These are phyloP conservation scores for Marmota monax DNA, from an alignment of 2,113 vertebrate genomes.

Conservation along the genomic window DNA sequence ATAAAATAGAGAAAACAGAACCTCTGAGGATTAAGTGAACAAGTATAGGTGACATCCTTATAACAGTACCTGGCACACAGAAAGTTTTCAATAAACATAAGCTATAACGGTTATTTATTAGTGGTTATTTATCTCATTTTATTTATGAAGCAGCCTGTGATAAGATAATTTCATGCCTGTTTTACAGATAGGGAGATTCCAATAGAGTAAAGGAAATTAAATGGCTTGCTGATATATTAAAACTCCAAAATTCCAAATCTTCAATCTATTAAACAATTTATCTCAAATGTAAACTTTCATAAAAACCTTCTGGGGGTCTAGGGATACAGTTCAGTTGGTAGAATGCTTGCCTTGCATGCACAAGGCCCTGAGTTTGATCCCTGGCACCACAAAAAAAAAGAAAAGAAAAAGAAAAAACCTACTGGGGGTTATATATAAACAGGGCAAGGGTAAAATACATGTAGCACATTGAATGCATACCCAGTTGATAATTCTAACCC, in stretches of 20 bases:
- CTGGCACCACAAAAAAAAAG: too few relatives aligned
- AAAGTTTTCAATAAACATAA: constrained; percentile 32
- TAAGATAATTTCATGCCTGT: neutral
- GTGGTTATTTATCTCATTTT: constrained; percentile 1
- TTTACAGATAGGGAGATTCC: constrained; percentile 11
- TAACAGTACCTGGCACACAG: neutral
- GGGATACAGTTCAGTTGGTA: too few relatives aligned
- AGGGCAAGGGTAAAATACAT: neutral
- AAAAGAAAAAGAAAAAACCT: neutral
- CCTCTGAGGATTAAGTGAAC: neutral
- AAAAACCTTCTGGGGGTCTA: neutral
- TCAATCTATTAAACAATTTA: neutral
- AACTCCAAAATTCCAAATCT: constrained; percentile 31
- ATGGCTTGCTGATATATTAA: neutral
- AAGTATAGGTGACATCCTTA: neutral
- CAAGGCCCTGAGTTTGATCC: too few relatives aligned
- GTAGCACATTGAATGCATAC: neutral
- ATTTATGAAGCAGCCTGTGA: constrained; percentile 21
- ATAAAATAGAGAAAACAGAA: neutral
- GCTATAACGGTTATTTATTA: neutral
- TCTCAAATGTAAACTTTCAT: constrained; percentile 1
- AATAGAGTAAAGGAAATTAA: constrained; percentile 39
- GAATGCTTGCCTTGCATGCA: too few relatives aligned
- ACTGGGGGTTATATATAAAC: constrained; percentile 10
- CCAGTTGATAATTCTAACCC: neutral